Percentiles rank a stretch among this genome's conserved stretches.
Evolutionary conservation across 2,888 invertebrate genomes (phyloP).

Genomic region (Dynastes grantii): DNA sequence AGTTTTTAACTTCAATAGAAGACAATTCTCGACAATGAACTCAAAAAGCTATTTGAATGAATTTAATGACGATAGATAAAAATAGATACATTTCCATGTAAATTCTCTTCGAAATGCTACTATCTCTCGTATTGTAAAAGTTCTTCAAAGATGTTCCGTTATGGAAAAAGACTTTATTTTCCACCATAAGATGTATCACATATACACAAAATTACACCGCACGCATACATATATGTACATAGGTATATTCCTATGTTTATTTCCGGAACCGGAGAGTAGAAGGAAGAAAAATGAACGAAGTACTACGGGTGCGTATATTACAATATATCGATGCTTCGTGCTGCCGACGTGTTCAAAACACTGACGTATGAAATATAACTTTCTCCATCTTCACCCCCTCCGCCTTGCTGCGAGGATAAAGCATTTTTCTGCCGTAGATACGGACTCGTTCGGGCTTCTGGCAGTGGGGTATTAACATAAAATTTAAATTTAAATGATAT

Average conservation of each 20-base stretch:
- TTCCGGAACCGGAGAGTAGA: neutral
- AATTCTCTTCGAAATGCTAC: too few relatives aligned
- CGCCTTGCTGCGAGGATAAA: neutral
- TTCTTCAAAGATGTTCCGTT: slow-evolving; percentile 1
- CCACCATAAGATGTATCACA: neutral
- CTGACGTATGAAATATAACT: slow-evolving; percentile 33
- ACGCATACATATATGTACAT: too few relatives aligned
- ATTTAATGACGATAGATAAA: too few relatives aligned
- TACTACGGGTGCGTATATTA: slow-evolving; percentile 13
- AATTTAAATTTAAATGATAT: slow-evolving; percentile 27
- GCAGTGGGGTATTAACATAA: slow-evolving; percentile 15
- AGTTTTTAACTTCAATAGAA: too few relatives aligned
- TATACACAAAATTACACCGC: neutral
- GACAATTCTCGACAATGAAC: too few relatives aligned
- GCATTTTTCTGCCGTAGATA: too few relatives aligned
- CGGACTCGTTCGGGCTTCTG: too few relatives aligned
- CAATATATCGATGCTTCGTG: slow-evolving; percentile 35
- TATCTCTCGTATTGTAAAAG: neutral
- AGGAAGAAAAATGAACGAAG: neutral
- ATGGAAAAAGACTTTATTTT: slow-evolving; percentile 22
- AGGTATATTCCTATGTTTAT: too few relatives aligned
- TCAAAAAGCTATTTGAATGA: too few relatives aligned
- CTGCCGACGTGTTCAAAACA: slow-evolving; percentile 11
- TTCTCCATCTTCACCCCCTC: neutral
- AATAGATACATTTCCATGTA: too few relatives aligned